Evolutionary conservation across 2,797 vertebrate genomes (phyloP).

Genomic region (Xyrichtys novacula): DNA sequence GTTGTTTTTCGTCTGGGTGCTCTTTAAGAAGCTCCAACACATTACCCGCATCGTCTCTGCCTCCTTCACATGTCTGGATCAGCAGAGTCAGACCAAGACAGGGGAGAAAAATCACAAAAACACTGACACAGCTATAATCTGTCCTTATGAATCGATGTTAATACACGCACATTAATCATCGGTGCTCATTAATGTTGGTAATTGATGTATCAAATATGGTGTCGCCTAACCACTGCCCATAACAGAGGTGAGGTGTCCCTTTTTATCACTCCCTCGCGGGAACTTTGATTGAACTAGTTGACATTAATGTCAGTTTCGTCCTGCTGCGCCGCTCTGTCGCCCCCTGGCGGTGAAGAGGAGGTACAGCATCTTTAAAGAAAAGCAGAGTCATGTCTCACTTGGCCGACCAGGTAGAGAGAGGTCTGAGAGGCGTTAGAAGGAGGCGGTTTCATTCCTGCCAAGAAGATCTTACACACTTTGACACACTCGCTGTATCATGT

Average conservation of each 20-base stretch:
- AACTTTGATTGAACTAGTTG: slow-evolving; percentile 18
- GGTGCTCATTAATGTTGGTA: no score
- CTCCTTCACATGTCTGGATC: slow-evolving; percentile 24
- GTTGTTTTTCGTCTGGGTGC: background rate
- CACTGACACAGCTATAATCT: no score
- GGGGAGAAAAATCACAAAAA: background rate
- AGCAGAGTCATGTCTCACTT: slow-evolving; percentile 34
- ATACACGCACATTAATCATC: no score
- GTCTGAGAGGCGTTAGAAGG: background rate
- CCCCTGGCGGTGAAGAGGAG: slow-evolving; percentile 22
- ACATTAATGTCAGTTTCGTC: background rate
- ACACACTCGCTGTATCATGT: no score
- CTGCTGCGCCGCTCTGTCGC: slow-evolving; percentile 41
- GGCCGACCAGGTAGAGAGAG: slow-evolving; percentile 2
- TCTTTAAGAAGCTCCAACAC: background rate
- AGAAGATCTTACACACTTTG: no score
- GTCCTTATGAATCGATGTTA: no score
- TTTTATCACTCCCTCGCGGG: background rate
- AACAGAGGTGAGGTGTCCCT: no score
- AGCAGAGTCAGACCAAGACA: background rate
- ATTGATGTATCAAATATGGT: background rate
- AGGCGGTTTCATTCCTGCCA: no score
- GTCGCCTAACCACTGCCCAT: background rate
- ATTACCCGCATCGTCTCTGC: slow-evolving; percentile 14
- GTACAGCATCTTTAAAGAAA: slow-evolving; percentile 1